Evolutionary conservation across 1,140 invertebrate species (phyloP), one percentile per base, ranked within the genome.

Genomic region (Bombus polaris): DNA sequence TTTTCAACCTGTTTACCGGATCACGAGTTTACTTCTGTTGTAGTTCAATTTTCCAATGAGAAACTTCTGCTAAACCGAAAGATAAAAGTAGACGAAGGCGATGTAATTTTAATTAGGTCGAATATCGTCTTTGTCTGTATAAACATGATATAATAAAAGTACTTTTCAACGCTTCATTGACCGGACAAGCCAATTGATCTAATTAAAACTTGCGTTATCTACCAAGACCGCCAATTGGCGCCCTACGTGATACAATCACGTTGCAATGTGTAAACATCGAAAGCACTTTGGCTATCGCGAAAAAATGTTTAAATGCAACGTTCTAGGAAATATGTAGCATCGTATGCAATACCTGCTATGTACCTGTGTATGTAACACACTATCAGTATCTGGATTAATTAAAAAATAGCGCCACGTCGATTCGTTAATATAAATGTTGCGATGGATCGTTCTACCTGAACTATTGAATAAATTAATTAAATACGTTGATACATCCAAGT

Each of bases 181-280:
- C 32, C 68, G 35, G 35, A 22, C 35, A 70, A 39, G 35, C 22
- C 68, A 25, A 25, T 70, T 70, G 68, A 22, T 37, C 68, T 70
- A 70, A 70, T 37, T 70, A 70, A 70, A 70, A 37, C 35, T 70
- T 37, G 35, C 35, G 68, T 70, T 70, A 70, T 37, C 68, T 25
- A 39, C 35, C 35, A 28, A 22, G 35, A 70, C 10, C 35, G 35
- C 18, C 22, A 70, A 39, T 70, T 70, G 35, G 22, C 35, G 35
- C 9, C 35, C 68, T 25, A 39, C 15, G 35, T 28, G 68, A 39
- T 10, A 39, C 22, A 70, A 70, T 70, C 35, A 13, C 68, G 18
- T 28, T 39, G 35, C 68, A n/a, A 37, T 37, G 35, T 25, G 68
- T 12, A 70, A 70, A 70, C 35, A 39, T 39, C 22, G 35, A 68